Base-by-base conservation (phyloP, 2,888 invertebrate genomes). In the Campoletis raptor region DNA sequence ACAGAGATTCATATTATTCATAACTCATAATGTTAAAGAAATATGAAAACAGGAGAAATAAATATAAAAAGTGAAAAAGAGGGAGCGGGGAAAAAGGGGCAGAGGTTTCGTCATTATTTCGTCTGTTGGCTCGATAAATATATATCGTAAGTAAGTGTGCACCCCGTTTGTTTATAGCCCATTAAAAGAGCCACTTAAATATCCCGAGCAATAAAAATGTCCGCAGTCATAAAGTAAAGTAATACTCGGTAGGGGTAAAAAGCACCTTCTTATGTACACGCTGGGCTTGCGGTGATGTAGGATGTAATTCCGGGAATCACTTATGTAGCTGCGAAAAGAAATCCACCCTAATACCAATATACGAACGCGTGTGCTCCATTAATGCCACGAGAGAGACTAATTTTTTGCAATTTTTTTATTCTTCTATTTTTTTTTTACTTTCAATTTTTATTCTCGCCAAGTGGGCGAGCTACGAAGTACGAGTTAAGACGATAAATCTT, bases 221-320 rank as follows among this genome's bases (percentile, higher is more conserved):
- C 85, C 80, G 85, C 85, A 85, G 85, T 85, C 84, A 85, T 88
- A 87, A 87, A 85, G 81, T 85, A 88, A 88, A 87, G 79, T 87
- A 87, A 85, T 87, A 88, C 83, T 61, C 77, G 61, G 36, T 37
- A 24, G 80, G 69, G 69, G 70, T 57, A 61, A 36, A 37, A 45
- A n/a, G 61, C 45, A 37, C 15, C 69, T 52, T 57, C 70, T 70
- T 70, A 61, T 72, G 45, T 70, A 61, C 42, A 70, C 52, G 70
- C 64, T 18, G 36, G 66, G 57, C 61, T 73, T 67, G 37, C 70
- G 76, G 61, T 83, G 79, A 77, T 85, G 64, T 79, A 82, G 82
- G 74, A 85, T 85, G 76, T 83, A 85, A 85, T 85, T 85, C 80
- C 80, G 57, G 80, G 85, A 83, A 85, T 85, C 85, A 85, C 83